phyloP scores from a whole-genome alignment of 2,113 vertebrate genomes.

The Sebastes schlegelii region DNA sequence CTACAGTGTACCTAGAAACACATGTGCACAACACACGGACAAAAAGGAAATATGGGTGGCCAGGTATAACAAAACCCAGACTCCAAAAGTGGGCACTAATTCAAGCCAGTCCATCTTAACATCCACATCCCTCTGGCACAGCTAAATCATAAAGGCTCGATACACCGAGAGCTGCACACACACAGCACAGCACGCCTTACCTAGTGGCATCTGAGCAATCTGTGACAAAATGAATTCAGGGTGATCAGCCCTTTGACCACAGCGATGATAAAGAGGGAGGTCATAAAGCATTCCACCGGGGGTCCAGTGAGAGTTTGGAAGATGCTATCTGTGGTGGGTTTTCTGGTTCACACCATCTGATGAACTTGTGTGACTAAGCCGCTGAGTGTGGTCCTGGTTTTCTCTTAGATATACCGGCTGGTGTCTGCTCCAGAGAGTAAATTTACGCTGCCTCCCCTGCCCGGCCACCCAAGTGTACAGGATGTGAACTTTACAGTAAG shows the following conservation, averaged over 20 bases:
- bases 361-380: conserved; percentile 34
- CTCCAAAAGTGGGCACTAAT: conserved; percentile 44
- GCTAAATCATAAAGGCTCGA: conserved; percentile 52
- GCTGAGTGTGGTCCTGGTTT: conserved; percentile 60
- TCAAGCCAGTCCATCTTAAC: conserved; percentile 50
- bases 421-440: conserved; percentile 35
- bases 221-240: neutral
- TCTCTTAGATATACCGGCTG: conserved; percentile 27
- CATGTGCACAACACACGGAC: neutral
- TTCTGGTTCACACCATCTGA: conserved; percentile 42
- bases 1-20: neutral
- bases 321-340: conserved; percentile 4
- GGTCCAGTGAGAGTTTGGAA: conserved; percentile 8
- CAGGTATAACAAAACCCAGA: conserved; percentile 60
- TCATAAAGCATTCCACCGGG: conserved; percentile 28
- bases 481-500: conserved; percentile 72
- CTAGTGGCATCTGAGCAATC: conserved; percentile 1
- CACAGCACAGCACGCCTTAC: neutral
- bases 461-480: conserved; percentile 78
- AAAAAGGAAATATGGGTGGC: neutral
- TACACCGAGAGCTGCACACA: neutral
- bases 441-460: conserved; percentile 37
- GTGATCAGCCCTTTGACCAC: neutral
- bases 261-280: conserved; percentile 29
- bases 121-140: conserved; percentile 31